Base-by-base conservation (phyloP, 2,888 invertebrate genomes). In the Clostera curtula region DNA sequence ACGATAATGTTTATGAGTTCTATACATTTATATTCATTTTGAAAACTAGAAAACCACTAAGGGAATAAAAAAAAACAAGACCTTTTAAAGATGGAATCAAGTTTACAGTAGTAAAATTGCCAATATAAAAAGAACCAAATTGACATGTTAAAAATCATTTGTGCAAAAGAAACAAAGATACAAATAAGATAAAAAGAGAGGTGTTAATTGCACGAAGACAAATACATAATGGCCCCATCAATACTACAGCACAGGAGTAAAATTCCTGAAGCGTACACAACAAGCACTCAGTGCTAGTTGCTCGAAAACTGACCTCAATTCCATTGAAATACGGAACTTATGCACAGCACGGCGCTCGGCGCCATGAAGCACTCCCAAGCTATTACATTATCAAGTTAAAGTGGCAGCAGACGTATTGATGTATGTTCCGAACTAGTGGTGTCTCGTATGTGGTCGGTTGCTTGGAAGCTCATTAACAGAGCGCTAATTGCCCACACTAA, bases 401-500 rank as follows among this genome's bases (percentile, higher is more conserved):
- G 55, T 60, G 68, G 49, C 51, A 53, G 46, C 49, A 40, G 30
- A 41, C 34, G 34, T 31, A 30, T 41, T 31, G 40, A 47, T 39
- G 37, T 19, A 31, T 48, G 43, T 39, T 36, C 31, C 34, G 33
- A 29, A 37, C n/a, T 30, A 31, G 21, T 19, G 47, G 34, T 34
- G 35, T 49, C 48, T 58, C 44, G 40, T 49, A 68, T 61, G 58
- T 64, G 50, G 65, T 29, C 63, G 70, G 59, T 48, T 70, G 60
- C 61, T 50, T 63, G 60, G 54, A 56, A 70, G 63, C 73, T 76
- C 75, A 77, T 80, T 80, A 80, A 75, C 76, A 56, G 49, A 61
- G 56, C 64, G 70, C 72, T 77, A 80, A 82, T 80, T 80, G 69
- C 68, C 56, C 63, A 55, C 58, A 69, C 79, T 79, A 77, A 76